phyloP scores from a whole-genome alignment of 37 sponge, comb jelly and placozoan genomes.

The Dysidea cf. avara region DNA sequence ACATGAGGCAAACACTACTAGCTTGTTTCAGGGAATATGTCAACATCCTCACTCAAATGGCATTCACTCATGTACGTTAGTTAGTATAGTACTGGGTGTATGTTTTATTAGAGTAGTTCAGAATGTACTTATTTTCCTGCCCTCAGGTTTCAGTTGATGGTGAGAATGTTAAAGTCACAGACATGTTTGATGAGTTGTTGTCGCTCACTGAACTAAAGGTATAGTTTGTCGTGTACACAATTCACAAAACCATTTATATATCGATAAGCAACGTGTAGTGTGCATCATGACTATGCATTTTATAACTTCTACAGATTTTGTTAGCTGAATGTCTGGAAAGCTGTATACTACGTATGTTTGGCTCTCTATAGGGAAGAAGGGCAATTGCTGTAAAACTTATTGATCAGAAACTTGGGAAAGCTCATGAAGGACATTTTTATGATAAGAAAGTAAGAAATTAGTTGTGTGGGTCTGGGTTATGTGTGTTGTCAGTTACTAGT shows the following conservation, averaged over 20 bases:
- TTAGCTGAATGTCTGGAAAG: too few species aligned
- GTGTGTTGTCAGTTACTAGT: not conserved
- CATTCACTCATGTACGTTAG: conserved; percentile 59
- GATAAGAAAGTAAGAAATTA: conserved; percentile 66
- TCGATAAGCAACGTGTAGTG: too few species aligned
- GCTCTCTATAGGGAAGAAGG: conserved; percentile 59
- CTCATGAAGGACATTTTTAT: conserved; percentile 55
- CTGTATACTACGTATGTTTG: not conserved
- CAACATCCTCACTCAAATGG: conserved; percentile 55
- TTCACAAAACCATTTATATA: too few species aligned
- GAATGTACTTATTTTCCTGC: not conserved
- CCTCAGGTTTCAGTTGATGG: conserved; percentile 76
- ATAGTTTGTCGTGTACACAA: not conserved
- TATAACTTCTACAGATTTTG: too few species aligned
- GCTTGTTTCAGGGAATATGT: conserved; percentile 69
- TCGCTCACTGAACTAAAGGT: conserved; percentile 81
- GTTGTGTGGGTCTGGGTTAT: not conserved
- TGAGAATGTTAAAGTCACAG: conserved; percentile 45
- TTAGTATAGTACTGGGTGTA: not conserved
- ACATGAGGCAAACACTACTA: conserved; percentile 75
- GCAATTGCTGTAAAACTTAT: conserved; percentile 73
- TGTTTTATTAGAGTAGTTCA: not conserved
- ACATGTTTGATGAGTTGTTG: conserved; percentile 63
- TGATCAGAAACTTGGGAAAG: conserved; percentile 52
- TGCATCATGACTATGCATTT: too few species aligned